Percentiles rank a stretch among this genome's conserved stretches.
Evolutionary conservation across 2,888 invertebrate genomes (phyloP).

Genomic region (Litoditis marina): DNA sequence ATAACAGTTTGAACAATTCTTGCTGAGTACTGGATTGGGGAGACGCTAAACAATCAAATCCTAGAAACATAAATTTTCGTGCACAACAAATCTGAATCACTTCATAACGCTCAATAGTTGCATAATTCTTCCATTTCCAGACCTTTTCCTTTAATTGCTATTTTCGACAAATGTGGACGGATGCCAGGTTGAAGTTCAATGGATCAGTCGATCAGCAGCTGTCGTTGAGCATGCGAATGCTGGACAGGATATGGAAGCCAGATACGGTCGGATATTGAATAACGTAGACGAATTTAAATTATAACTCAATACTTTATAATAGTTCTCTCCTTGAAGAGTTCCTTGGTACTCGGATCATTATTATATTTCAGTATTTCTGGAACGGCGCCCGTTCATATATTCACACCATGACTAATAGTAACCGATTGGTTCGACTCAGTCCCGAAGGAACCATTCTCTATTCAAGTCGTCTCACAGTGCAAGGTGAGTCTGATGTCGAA

Average conservation of each 20-base stretch:
- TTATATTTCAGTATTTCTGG: constrained; percentile 69
- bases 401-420: constrained; percentile 91
- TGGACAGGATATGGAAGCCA: constrained; percentile 91
- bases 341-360: too few relatives aligned
- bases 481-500: constrained; percentile 31
- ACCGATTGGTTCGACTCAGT: constrained; percentile 83
- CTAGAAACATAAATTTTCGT: too few relatives aligned
- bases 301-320: too few relatives aligned
- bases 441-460: constrained; percentile 87
- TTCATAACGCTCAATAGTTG: background rate
- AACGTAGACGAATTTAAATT: too few relatives aligned
- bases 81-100: too few relatives aligned
- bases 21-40: too few relatives aligned
- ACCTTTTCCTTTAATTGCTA: constrained; percentile 84
- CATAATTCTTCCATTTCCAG: constrained; percentile 70
- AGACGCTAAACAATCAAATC: too few relatives aligned
- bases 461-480: constrained; percentile 77
- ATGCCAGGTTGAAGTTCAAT: constrained; percentile 66
- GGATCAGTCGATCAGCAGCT: constrained; percentile 61
- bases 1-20: too few relatives aligned
- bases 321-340: too few relatives aligned
- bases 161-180: constrained; percentile 83
- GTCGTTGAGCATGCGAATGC: constrained; percentile 77
- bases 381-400: constrained; percentile 91
- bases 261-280: constrained; percentile 77